A percentile compares a stretch with the other conserved stretches of the same genome.
Evolutionary conservation across 2,888 invertebrate genomes (phyloP).

Genomic region (Nomada flava): DNA sequence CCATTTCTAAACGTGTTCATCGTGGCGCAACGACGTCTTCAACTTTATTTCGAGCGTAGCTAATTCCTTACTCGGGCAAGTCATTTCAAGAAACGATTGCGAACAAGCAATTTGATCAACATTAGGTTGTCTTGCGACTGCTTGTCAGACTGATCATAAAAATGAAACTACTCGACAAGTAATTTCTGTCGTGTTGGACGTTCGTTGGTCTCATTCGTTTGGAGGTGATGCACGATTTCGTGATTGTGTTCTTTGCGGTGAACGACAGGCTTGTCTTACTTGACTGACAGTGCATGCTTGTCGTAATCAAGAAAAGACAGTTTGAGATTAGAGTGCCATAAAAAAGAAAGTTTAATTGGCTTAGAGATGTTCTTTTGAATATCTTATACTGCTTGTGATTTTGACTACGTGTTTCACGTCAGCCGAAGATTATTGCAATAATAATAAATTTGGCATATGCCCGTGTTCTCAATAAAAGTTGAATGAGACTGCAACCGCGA

Average conservation of each 20-base stretch:
- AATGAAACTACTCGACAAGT: neutral
- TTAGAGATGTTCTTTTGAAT: too few species aligned
- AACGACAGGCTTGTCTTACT: neutral
- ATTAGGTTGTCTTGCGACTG: neutral
- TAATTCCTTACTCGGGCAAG: neutral
- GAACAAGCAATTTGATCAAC: neutral
- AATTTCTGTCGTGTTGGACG: neutral
- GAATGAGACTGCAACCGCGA: too few species aligned
- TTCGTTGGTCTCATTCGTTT: neutral
- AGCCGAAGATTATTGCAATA: too few species aligned
- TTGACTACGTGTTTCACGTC: too few species aligned
- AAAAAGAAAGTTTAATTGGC: neutral
- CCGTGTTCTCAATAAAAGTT: too few species aligned
- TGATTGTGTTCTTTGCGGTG: neutral
- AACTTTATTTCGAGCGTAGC: constrained; percentile 1
- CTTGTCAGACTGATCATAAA: neutral
- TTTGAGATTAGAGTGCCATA: neutral
- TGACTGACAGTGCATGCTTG: constrained; percentile 20
- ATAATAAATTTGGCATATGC: too few species aligned
- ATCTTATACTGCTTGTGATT: too few species aligned
- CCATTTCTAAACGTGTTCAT: constrained; percentile 49
- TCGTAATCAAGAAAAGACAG: neutral
- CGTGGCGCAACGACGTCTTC: constrained; percentile 26
- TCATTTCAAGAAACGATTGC: neutral
- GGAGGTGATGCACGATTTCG: neutral